Conservation (phyloP, 2,113 vertebrate genomes). For the Chauna torquata region DNA sequence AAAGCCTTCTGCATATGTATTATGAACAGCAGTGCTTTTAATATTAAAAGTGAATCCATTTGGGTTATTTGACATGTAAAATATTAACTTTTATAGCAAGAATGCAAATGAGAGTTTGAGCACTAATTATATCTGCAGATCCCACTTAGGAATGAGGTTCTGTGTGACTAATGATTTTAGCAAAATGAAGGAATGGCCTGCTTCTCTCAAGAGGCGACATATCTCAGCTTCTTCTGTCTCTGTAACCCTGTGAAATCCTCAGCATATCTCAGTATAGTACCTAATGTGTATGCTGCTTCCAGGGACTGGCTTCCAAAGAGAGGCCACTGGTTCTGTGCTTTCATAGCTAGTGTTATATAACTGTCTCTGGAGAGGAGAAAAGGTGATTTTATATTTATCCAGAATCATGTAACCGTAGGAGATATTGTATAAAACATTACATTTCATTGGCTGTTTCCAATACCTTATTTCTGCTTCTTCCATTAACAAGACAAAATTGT, state of each 20-base stretch:
- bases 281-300: background rate
- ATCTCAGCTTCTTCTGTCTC: constrained; percentile 11
- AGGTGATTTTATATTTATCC: background rate
- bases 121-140: constrained; percentile 64
- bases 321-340: background rate
- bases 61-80: constrained; percentile 60
- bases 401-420: background rate
- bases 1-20: constrained; percentile 57
- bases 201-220: constrained; percentile 24
- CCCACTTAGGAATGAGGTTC: constrained; percentile 40
- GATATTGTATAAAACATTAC: background rate
- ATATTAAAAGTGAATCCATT: constrained; percentile 58
- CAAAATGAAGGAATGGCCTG: constrained; percentile 47
- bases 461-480: background rate
- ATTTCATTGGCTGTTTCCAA: background rate
- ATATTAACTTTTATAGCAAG: constrained; percentile 66
- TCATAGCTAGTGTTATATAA: background rate
- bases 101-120: constrained; percentile 64
- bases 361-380: background rate
- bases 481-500: background rate
- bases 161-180: constrained; percentile 53
- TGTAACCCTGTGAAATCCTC: background rate
- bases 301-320: background rate
- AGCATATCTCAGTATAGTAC: background rate
- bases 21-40: constrained; percentile 54